A percentile compares a stretch with the other conserved stretches of the same genome.
Evolutionary conservation across 2,888 invertebrate species (phyloP).

Genomic region (Octodonta nipae): DNA sequence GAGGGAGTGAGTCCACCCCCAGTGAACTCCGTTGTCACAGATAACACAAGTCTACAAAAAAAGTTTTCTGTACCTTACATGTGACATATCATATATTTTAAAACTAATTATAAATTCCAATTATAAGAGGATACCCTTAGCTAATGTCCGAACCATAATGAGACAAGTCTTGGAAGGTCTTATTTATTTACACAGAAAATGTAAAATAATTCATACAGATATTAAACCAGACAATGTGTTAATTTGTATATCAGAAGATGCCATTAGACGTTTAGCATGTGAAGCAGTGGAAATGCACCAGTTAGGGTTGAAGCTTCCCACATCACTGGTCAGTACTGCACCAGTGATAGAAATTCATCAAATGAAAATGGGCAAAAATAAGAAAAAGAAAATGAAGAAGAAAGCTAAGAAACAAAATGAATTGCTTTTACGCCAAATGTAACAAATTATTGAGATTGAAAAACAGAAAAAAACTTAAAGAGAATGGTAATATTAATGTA

Average conservation of each 20-base stretch:
- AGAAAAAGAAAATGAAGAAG: conserved; percentile 94
- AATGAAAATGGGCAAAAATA: conserved; percentile 86
- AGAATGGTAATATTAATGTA: conserved; percentile 35
- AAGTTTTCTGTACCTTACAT: too few species aligned
- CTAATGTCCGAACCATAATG: conserved; percentile 91
- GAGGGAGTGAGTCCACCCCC: too few species aligned
- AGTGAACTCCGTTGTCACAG: too few species aligned
- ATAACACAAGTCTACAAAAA: too few species aligned
- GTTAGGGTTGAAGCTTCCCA: conserved; percentile 76
- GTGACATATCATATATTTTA: too few species aligned
- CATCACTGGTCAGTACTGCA: conserved; percentile 78
- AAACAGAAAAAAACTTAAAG: conserved; percentile 50
- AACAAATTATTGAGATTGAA: conserved; percentile 84
- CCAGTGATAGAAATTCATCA: conserved; percentile 68
- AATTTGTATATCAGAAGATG: conserved; percentile 79
- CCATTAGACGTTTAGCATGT: conserved; percentile 80
- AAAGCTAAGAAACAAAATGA: conserved; percentile 87
- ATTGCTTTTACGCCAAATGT: conserved; percentile 83
- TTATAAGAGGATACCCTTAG: conserved; percentile 91
- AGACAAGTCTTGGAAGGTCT: conserved; percentile 88
- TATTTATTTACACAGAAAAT: conserved; percentile 93
- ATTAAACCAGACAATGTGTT: conserved; percentile 92
- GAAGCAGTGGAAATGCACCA: conserved; percentile 92
- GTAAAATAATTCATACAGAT: conserved; percentile 89
- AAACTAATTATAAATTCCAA: conserved; percentile 97